These are phyloP conservation scores for Melierax canorus DNA, from an alignment of 2,113 vertebrate genomes.

Conservation along the genomic window DNA sequence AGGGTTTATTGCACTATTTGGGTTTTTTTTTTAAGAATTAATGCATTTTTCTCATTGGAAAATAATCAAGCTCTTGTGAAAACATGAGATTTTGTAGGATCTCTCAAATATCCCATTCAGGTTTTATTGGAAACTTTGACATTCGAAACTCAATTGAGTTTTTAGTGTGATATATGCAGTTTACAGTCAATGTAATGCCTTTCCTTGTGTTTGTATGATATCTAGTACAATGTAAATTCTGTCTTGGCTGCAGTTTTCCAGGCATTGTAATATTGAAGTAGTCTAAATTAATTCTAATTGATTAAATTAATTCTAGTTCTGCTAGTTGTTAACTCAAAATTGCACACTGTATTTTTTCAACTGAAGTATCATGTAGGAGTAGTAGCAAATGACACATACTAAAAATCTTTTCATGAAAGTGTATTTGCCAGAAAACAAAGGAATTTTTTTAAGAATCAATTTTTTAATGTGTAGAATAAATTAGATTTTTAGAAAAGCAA, in stretches of 20 bases:
- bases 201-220: not conserved
- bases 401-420: not conserved
- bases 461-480: not conserved
- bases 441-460: accelerated
- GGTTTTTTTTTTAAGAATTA: not conserved
- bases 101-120: not conserved
- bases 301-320: not conserved
- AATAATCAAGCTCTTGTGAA: not conserved
- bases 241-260: not conserved
- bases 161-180: not conserved
- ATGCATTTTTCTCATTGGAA: not conserved
- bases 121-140: accelerated
- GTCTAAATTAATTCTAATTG: not conserved
- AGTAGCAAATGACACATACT: not conserved
- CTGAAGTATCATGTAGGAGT: not conserved
- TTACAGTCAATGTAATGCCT: not conserved
- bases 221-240: not conserved
- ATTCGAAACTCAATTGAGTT: not conserved
- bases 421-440: not conserved
- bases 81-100: not conserved
- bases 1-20: not conserved
- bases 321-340: not conserved
- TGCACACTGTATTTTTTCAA: not conserved
- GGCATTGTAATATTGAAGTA: not conserved
- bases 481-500: not conserved